These are phyloP conservation scores for Neoscelio sp. DNA, from an alignment of 2,888 invertebrate species.

Conservation along the genomic window DNA sequence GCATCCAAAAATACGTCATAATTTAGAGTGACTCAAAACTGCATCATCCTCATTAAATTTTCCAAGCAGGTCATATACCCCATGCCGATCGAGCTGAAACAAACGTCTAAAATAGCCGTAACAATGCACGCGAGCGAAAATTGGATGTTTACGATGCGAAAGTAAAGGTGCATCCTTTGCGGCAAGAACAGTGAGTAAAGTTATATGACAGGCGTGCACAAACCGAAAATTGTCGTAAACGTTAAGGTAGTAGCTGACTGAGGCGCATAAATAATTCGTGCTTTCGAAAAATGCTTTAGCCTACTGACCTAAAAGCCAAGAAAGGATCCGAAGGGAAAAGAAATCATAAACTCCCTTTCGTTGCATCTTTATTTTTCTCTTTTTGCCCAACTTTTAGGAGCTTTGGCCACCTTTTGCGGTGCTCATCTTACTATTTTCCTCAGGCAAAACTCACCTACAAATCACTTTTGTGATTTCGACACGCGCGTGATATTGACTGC, in stretches of 20 bases:
- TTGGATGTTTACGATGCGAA: slow-evolving; percentile 29
- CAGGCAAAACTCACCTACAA: no score
- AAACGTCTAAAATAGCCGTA: not conserved
- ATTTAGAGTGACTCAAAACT: no score
- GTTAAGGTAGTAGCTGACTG: slow-evolving; percentile 42
- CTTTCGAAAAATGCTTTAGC: slow-evolving; percentile 48
- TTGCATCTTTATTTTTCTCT: slow-evolving; percentile 30
- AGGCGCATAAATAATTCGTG: slow-evolving; percentile 44
- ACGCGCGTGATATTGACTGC: slow-evolving; percentile 50
- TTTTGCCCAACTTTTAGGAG: slow-evolving; percentile 31
- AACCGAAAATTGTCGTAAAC: slow-evolving; percentile 43
- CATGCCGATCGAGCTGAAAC: slow-evolving; percentile 9
- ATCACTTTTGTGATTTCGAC: slow-evolving; percentile 50
- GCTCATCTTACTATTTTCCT: slow-evolving; percentile 29
- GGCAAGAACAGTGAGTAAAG: slow-evolving; percentile 52
- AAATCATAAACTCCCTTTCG: slow-evolving; percentile 32
- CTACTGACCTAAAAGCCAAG: slow-evolving; percentile 45
- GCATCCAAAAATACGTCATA: no score
- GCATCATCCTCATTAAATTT: not conserved
- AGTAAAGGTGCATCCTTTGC: slow-evolving; percentile 40
- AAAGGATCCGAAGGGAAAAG: slow-evolving; percentile 25
- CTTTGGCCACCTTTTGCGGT: slow-evolving; percentile 38
- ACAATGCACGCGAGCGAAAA: slow-evolving; percentile 15
- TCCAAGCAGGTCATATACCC: slow-evolving; percentile 5
- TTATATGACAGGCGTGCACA: slow-evolving; percentile 48